Conservation (phyloP, 2,797 vertebrate genomes). For the Huso huso region DNA sequence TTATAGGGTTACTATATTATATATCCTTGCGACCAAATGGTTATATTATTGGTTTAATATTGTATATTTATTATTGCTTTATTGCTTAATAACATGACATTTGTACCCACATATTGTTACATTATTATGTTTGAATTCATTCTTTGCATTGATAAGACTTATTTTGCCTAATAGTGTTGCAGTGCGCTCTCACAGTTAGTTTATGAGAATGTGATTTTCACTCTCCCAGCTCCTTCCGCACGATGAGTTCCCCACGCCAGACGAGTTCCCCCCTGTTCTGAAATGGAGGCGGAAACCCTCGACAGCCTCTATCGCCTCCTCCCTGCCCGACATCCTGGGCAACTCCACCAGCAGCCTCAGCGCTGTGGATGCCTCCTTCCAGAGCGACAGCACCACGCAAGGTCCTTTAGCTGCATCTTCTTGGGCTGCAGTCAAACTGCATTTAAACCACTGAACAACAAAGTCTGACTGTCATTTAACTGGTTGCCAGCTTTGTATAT, state of each 20-base stretch:
- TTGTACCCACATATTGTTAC: too few species aligned
- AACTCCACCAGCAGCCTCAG: conserved; percentile 68
- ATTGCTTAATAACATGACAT: too few species aligned
- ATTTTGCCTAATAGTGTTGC: neutral
- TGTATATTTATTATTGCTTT: too few species aligned
- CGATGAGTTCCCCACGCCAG: conserved; percentile 69
- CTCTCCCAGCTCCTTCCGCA: conserved; percentile 33
- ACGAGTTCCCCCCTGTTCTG: conserved; percentile 61
- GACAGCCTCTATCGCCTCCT: conserved; percentile 63
- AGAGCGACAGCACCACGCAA: conserved; percentile 60
- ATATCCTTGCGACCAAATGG: too few species aligned
- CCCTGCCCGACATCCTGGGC: conserved; percentile 73
- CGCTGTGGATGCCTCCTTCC: conserved; percentile 62
- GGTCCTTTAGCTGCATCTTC: conserved; percentile 30
- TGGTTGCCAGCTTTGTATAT: too few species aligned
- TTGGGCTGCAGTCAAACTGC: too few species aligned
- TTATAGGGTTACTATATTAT: too few species aligned
- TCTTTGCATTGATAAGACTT: neutral
- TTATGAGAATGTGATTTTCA: neutral
- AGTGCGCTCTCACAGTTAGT: neutral
- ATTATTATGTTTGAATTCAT: too few species aligned
- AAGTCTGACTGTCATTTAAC: too few species aligned
- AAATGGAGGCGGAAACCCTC: conserved; percentile 86
- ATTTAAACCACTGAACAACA: too few species aligned
- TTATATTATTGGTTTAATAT: too few species aligned